Evolutionary conservation across 2,888 invertebrate genomes (phyloP).

Genomic region (Cantharis flavilabris): DNA sequence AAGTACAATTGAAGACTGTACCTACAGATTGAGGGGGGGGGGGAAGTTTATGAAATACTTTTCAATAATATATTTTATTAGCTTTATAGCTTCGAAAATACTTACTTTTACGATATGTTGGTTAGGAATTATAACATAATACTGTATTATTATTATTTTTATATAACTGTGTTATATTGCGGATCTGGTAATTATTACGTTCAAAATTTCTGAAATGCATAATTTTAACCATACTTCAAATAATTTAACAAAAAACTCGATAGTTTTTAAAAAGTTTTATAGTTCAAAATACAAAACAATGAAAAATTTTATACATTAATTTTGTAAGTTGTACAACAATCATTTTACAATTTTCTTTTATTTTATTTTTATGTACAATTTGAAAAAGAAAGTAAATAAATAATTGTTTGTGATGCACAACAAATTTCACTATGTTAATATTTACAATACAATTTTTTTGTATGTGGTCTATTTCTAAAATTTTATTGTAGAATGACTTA

Average conservation of each 20-base stretch:
- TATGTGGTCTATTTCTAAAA: conserved; percentile 6
- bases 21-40: no score
- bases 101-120: no score
- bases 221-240: no score
- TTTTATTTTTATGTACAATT: not conserved
- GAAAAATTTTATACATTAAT: not conserved
- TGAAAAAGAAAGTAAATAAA: not conserved
- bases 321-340: not conserved
- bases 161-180: no score
- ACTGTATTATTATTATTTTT: no score
- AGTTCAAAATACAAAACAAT: not conserved
- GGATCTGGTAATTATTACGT: no score
- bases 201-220: no score
- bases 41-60: no score
- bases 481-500: conserved; percentile 27
- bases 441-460: not conserved
- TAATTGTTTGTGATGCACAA: not conserved
- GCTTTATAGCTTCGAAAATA: no score
- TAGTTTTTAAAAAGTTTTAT: not conserved
- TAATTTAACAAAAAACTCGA: not conserved
- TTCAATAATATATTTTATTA: no score
- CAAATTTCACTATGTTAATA: not conserved
- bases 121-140: no score
- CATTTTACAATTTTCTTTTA: not conserved
- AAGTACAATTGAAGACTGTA: no score